Evolutionary conservation across 2,797 vertebrate genomes (phyloP), one percentile per base, ranked within the genome.

Genomic region (Heteromormyrus szaboi): DNA sequence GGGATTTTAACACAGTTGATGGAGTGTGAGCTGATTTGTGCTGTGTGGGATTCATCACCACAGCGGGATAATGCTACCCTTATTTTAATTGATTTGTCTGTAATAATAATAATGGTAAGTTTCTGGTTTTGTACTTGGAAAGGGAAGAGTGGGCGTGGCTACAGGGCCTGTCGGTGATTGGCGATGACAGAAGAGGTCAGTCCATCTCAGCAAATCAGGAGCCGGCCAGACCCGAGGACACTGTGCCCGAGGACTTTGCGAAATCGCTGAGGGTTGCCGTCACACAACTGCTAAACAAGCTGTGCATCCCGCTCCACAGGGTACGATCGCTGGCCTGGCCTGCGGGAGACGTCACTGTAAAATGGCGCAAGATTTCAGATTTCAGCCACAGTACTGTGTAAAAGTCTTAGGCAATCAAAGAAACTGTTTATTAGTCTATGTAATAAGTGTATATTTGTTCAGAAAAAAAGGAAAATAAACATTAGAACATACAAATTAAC

Each of bases 91-190:
- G 17, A 81, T 81, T 46, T 46, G 68, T 37, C 14, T 37, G 48
- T 85, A 25, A 48, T 51, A 25, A 14, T 48, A 85, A 25, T 85
- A 22, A 85, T 50, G 22, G 48, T 9, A 50, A 48, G 19, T 59
- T 41, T 89, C 9, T 90, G 79, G 65, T 1, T 89, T 51, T 88
- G 11, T 56, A 59, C 14, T 53, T 51, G 22, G 48, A 53, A 86
- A 96, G 96, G 76, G 96, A 96, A 88, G 96, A 96, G 93, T 96
- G 96, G 96, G 89, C 91, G 1, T 96, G 95, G 96, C 93, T 96
- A 54, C 95, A 95, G 94, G 94, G 93, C 89, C 94, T 95, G 2
- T 92, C 93, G 72, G 92, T 88, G 95, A 95, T 90, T 3, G 86
- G 93, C 91, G 53, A 93, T 94, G 92, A 89, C 91, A 94, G 93